Evolutionary conservation across 2,797 vertebrate genomes (phyloP).

Genomic region (Enteromius trimaculatus): DNA sequence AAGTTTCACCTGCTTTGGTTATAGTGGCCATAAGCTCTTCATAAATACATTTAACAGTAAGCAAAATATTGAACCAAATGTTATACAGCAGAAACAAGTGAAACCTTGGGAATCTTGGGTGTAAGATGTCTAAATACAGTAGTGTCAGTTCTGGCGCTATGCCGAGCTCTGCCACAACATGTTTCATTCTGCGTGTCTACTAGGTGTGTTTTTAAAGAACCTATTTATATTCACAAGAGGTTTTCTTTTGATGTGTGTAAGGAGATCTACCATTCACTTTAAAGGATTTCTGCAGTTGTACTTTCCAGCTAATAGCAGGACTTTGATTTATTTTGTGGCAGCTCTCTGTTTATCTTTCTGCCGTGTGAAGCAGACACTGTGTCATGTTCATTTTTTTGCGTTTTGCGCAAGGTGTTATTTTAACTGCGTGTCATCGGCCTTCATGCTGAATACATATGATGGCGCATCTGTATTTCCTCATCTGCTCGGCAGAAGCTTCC

Average conservation of each 20-base stretch:
- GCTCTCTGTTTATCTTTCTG: constrained; percentile 30
- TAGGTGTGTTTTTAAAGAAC: constrained; percentile 42
- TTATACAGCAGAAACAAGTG: not conserved
- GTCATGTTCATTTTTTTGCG: not conserved
- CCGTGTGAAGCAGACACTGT: constrained; percentile 5
- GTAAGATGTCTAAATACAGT: constrained; percentile 24
- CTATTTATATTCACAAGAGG: constrained; percentile 29
- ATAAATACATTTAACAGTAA: not conserved
- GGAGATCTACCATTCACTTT: constrained; percentile 22
- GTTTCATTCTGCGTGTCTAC: constrained; percentile 9
- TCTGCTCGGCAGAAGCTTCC: constrained; percentile 40
- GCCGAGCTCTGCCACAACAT: constrained; percentile 18
- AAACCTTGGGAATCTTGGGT: not conserved
- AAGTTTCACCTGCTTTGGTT: not conserved
- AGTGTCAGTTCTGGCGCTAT: constrained; percentile 1
- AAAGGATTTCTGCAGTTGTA: constrained; percentile 15
- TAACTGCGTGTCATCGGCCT: constrained; percentile 11
- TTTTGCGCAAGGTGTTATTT: constrained; percentile 24
- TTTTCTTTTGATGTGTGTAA: constrained; percentile 41
- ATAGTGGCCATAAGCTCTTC: not conserved
- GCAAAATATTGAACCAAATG: not conserved
- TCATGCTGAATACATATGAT: constrained; percentile 6
- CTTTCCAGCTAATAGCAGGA: constrained; percentile 11
- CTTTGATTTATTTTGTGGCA: constrained; percentile 35
- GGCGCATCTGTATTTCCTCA: constrained; percentile 19